phyloP scores from a whole-genome alignment of 2,888 invertebrate species.

The Julus scanicus region DNA sequence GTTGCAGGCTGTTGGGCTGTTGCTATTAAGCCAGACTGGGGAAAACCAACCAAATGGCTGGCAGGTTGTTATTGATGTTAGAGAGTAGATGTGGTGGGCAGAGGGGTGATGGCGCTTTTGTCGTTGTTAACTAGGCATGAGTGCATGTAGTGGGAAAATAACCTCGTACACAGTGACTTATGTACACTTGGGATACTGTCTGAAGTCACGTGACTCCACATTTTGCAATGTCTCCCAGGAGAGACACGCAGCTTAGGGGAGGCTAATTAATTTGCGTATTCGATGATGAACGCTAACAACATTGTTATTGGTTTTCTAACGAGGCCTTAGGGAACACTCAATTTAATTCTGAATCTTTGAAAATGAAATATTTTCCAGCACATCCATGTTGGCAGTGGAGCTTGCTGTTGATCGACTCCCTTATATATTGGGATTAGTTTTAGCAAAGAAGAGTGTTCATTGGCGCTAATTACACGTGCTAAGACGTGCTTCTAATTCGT shows the following conservation, averaged over 20 bases:
- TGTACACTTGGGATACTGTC: not conserved
- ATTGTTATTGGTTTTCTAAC: not conserved
- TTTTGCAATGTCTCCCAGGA: not conserved
- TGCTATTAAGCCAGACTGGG: too few species aligned
- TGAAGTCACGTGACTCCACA: not conserved
- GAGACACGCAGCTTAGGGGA: not conserved
- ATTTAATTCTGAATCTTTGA: slow-evolving; percentile 9
- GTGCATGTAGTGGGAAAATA: not conserved
- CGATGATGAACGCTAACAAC: slow-evolving; percentile 6
- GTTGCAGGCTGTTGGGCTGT: too few species aligned
- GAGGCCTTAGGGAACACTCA: not conserved
- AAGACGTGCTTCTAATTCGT: not conserved
- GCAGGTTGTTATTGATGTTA: too few species aligned
- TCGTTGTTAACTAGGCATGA: too few species aligned
- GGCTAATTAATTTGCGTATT: not conserved
- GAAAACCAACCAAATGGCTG: too few species aligned
- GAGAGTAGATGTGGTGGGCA: too few species aligned
- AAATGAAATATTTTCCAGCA: slow-evolving; percentile 7
- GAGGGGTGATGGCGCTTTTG: too few species aligned
- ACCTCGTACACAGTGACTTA: not conserved
- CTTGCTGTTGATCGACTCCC: not conserved
- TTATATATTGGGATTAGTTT: slow-evolving; percentile 17
- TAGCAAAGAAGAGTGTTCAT: not conserved
- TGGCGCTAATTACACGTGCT: not conserved
- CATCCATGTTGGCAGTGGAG: not conserved